These are phyloP conservation scores for Drosophila nasuta DNA, from an alignment of 1,140 invertebrate species.

Conservation along the genomic window DNA sequence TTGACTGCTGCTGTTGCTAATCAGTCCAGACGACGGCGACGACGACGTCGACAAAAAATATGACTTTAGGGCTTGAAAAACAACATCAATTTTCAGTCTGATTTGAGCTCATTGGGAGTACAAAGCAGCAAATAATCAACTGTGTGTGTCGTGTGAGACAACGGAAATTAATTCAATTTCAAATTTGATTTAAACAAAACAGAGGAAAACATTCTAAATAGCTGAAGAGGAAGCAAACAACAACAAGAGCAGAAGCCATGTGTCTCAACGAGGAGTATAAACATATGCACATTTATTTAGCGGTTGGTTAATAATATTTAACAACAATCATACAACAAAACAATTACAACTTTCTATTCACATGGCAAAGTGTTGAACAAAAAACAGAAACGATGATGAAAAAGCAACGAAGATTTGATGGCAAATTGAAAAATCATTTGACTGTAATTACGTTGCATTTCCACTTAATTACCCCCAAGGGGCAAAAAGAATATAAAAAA, in stretches of 20 bases:
- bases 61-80: slow-evolving; percentile 6
- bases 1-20: slow-evolving; percentile 33
- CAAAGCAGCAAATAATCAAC: slow-evolving; percentile 48
- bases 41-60: neutral
- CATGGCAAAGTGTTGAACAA: slow-evolving; percentile 57
- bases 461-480: slow-evolving; percentile 68
- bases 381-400: slow-evolving; percentile 23
- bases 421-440: slow-evolving; percentile 83
- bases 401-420: slow-evolving; percentile 36
- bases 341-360: slow-evolving; percentile 78
- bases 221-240: slow-evolving; percentile 1
- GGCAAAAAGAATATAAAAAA: slow-evolving; percentile 18
- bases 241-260: slow-evolving; percentile 41
- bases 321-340: slow-evolving; percentile 14
- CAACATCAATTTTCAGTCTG: slow-evolving; percentile 60
- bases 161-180: slow-evolving; percentile 12
- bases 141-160: neutral
- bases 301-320: slow-evolving; percentile 56
- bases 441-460: slow-evolving; percentile 80
- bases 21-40: slow-evolving; percentile 38
- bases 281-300: slow-evolving; percentile 77
- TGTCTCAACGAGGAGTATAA: slow-evolving; percentile 82
- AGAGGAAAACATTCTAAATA: slow-evolving; percentile 16
- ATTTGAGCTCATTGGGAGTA: slow-evolving; percentile 61
- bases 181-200: slow-evolving; percentile 9